phyloP scores from a whole-genome alignment of 2,888 invertebrate species.

The Torymus tubicola region DNA sequence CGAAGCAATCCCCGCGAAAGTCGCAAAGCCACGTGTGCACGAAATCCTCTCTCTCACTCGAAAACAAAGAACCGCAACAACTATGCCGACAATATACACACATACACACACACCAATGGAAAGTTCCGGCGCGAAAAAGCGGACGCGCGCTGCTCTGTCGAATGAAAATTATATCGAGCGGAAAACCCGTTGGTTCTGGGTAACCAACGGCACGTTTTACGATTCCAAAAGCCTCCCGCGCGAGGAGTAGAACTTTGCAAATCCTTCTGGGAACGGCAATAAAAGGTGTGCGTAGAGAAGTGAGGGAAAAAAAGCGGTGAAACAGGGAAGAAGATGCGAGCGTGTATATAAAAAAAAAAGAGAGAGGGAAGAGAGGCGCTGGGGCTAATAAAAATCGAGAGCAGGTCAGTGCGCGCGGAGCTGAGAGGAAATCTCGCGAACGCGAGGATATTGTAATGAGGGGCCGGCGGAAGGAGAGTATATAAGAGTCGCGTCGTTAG shows the following conservation, averaged over 20 bases:
- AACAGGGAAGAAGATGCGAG: not conserved
- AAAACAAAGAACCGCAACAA: too few species aligned
- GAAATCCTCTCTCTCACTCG: too few species aligned
- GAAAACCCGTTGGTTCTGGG: constrained; percentile 48
- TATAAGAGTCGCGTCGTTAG: constrained; percentile 17
- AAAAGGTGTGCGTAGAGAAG: constrained; percentile 9
- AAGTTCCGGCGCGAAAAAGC: not conserved
- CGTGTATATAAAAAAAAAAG: not conserved
- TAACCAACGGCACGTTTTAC: constrained; percentile 39
- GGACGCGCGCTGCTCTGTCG: not conserved
- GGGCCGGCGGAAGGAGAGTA: constrained; percentile 11
- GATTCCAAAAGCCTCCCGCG: constrained; percentile 24
- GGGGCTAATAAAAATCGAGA: constrained; percentile 28
- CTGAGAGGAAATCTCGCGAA: constrained; percentile 11
- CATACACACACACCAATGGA: not conserved
- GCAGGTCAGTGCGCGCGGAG: constrained; percentile 4
- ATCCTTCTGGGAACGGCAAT: constrained; percentile 38
- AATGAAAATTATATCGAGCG: constrained; percentile 54
- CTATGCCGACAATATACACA: too few species aligned
- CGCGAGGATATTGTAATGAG: constrained; percentile 30
- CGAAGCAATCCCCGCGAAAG: too few species aligned
- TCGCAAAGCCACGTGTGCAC: too few species aligned
- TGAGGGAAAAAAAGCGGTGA: not conserved
- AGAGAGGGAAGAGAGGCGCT: not conserved
- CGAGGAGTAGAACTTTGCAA: constrained; percentile 26